Evolutionary conservation across 2,888 invertebrate genomes (phyloP).

Genomic region (Pseudoips prasinana): DNA sequence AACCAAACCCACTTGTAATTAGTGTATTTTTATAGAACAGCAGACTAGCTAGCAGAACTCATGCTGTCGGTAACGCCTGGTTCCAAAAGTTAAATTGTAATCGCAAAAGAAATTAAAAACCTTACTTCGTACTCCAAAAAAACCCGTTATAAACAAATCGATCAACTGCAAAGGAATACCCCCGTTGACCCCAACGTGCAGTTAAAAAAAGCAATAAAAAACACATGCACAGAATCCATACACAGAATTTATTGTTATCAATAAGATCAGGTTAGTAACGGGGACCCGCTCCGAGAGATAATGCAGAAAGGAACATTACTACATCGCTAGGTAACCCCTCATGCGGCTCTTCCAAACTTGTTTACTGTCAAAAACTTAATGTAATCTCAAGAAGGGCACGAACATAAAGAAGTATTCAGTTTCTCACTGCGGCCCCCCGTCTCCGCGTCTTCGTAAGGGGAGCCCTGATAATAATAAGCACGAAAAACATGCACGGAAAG

Average conservation of each 20-base stretch:
- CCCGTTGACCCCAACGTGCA: constrained; percentile 18
- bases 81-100: too few relatives aligned
- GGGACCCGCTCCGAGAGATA: constrained; percentile 23
- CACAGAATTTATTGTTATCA: constrained; percentile 27
- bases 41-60: too few relatives aligned
- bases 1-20: too few relatives aligned
- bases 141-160: too few relatives aligned
- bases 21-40: too few relatives aligned
- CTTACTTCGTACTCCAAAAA: too few relatives aligned
- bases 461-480: constrained; percentile 68
- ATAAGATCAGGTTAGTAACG: constrained; percentile 41
- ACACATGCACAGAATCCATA: constrained; percentile 12
- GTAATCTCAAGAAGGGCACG: constrained; percentile 68
- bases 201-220: constrained; percentile 18
- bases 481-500: constrained; percentile 67
- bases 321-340: constrained; percentile 53
- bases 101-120: too few relatives aligned
- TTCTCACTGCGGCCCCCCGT: constrained; percentile 61
- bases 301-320: constrained; percentile 41
- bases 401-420: constrained; percentile 64
- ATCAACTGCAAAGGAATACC: constrained; percentile 13
- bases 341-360: constrained; percentile 59
- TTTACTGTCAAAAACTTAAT: constrained; percentile 66
- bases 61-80: too few relatives aligned
- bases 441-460: constrained; percentile 65